Evolutionary conservation across 2,888 invertebrate genomes (phyloP), one percentile per base, ranked within the genome.

Genomic region (Aspidiotus rigidus): DNA sequence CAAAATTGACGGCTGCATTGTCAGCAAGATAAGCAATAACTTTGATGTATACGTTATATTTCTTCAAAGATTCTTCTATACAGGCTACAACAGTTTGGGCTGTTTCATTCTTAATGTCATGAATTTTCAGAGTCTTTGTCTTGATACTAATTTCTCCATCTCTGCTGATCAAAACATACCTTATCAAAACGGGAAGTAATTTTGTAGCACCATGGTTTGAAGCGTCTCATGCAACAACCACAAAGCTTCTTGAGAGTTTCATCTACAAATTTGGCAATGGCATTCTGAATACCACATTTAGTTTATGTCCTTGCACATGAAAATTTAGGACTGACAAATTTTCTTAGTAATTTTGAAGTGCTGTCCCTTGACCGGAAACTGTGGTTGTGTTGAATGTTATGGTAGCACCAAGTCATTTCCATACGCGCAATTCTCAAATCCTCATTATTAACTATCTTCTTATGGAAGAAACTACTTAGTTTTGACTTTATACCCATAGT

Each of bases 211-310:
- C 61, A 54, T 69, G 69, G 54, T 69, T 69, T 39, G 69, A 60
- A 61, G 53, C 61, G 49, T 69, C 69, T 16, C 40, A 60, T 40
- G 54, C 13, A 28, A 69, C 42, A 55, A 39, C 56, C 53, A 56
- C 67, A 67, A 59, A 57, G n/a, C 61, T 61, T 54, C 44, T 28
- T 67, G n/a, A 49, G 28, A n/a, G 41, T 17, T 17, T 17, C n/a
- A 44, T 75, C 62, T 74, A 73, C 69, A 71, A 69, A n/a, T 73
- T 72, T 59, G 74, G 69, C 71, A 75, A 76, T 67, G 74, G 75
- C 11, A 73, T 73, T 71, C 73, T 73, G 41, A 75, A 66, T 60
- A 72, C 72, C 41, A 64, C 69, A 71, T 73, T 75, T 70, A 76
- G 72, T 71, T 74, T 67, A 39, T 11, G 70, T 70, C 16, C 61